Evolutionary conservation across 2,888 invertebrate genomes (phyloP).

Genomic region (Ichneumon xanthorius): DNA sequence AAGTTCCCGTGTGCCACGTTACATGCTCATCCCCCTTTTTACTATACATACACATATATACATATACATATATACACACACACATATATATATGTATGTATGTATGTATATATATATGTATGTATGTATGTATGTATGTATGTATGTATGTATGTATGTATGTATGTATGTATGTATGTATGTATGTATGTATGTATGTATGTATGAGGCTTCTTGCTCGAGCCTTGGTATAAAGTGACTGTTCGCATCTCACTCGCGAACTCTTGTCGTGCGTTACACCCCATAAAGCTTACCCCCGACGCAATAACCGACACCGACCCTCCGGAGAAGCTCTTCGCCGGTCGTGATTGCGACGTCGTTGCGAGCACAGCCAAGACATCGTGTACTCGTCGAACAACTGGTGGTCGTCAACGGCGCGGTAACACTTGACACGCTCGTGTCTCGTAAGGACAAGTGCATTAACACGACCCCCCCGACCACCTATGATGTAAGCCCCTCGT

Average conservation of each 20-base stretch:
- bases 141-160: neutral
- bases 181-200: neutral
- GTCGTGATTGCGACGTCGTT: conserved; percentile 71
- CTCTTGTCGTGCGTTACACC: conserved; percentile 79
- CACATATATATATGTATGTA: neutral
- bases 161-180: neutral
- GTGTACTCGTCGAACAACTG: conserved; percentile 48
- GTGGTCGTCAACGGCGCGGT: conserved; percentile 51
- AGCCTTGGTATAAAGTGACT: conserved; percentile 43
- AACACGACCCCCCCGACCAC: neutral
- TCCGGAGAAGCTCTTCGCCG: conserved; percentile 59
- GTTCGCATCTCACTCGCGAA: conserved; percentile 31
- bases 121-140: neutral
- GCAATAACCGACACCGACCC: conserved; percentile 81
- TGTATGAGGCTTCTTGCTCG: conserved; percentile 15
- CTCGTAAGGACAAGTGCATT: conserved; percentile 50
- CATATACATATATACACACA: neutral
- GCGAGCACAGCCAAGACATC: conserved; percentile 9
- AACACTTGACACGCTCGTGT: conserved; percentile 57
- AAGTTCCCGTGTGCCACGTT: conserved; percentile 73
- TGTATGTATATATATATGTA: neutral
- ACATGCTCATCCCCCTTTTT: conserved; percentile 73
- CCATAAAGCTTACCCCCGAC: conserved; percentile 80
- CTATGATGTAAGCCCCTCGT: conserved; percentile 20
- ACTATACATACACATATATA: neutral